Conservation (phyloP, 2,113 vertebrate genomes). For the Ceratotherium simum region DNA sequence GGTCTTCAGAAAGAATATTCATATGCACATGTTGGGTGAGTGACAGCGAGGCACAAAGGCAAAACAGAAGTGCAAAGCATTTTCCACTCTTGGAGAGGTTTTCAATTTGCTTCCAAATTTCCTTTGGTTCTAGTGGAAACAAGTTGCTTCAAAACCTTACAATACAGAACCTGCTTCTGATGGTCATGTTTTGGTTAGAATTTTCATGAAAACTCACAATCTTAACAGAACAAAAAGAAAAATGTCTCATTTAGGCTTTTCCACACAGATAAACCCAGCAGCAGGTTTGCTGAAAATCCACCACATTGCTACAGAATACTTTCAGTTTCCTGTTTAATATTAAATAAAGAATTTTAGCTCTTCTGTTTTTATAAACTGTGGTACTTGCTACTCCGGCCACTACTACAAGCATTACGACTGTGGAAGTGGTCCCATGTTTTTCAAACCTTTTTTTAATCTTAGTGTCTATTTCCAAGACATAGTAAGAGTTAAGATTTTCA, state of each 20-base stretch:
- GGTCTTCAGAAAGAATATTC: conserved; percentile 78
- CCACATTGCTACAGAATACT: conserved; percentile 35
- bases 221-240: conserved; percentile 37
- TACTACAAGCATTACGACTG: background rate
- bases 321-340: conserved; percentile 73
- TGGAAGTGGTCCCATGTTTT: background rate
- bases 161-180: conserved; percentile 14
- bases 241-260: conserved; percentile 7
- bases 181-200: background rate
- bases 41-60: conserved; percentile 42
- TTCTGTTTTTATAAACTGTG: background rate
- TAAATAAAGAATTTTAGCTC: conserved; percentile 64
- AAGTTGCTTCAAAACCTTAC: background rate
- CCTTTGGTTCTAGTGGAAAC: conserved; percentile 30
- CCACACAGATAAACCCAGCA: background rate
- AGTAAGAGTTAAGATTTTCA: background rate
- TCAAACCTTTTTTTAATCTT: background rate
- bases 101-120: conserved; percentile 36
- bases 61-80: background rate
- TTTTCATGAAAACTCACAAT: conserved; percentile 44
- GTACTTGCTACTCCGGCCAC: conserved; percentile 23
- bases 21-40: conserved; percentile 51
- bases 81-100: conserved; percentile 29
- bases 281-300: conserved; percentile 55
- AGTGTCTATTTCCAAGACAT: background rate